Conservation (phyloP, 2,797 vertebrate species). For the Arctocebus calabarensis region DNA sequence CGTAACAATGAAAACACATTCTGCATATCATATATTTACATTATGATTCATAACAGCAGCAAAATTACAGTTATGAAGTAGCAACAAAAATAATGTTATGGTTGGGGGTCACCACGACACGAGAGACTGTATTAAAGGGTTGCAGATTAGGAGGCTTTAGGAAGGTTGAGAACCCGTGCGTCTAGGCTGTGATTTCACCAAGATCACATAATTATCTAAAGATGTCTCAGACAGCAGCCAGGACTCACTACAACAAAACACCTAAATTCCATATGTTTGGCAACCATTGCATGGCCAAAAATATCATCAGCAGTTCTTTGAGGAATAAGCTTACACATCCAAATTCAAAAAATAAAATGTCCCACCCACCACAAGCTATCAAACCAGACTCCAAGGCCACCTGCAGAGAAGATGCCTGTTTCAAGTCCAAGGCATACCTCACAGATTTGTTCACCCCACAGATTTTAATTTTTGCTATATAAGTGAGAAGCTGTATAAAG, state of each 20-base stretch:
- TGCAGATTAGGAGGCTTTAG: no score
- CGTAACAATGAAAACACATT: no score
- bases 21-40: no score
- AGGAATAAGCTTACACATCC: neutral
- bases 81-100: no score
- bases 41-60: no score
- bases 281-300: neutral
- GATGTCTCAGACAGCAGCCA: neutral
- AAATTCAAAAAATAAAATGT: slow-evolving; percentile 38
- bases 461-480: neutral
- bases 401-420: neutral
- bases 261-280: neutral
- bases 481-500: neutral
- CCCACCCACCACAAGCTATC: neutral
- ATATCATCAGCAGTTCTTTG: neutral
- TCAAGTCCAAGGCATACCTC: neutral
- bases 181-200: neutral
- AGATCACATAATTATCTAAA: neutral
- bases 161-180: no score
- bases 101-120: no score
- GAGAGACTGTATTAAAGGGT: no score
- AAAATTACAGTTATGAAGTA: no score
- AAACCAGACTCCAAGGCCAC: neutral
- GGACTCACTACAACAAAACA: neutral
- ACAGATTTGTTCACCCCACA: neutral